A percentile compares a stretch with the other conserved stretches of the same genome.
Conservation (phyloP, 2,888 invertebrate species). For the Criorhina ranunculi region DNA sequence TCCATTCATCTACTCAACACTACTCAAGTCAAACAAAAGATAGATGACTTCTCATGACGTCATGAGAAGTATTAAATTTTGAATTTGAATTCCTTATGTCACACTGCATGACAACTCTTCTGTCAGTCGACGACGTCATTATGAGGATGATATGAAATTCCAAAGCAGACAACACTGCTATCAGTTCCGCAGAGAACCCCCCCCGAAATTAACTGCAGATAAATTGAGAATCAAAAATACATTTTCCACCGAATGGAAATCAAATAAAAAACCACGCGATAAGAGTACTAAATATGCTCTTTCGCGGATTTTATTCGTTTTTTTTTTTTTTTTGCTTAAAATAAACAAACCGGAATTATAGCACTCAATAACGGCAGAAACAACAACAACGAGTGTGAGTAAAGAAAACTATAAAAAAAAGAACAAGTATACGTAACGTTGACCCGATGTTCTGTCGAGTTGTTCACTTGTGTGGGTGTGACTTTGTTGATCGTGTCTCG, state of each 20-base stretch:
- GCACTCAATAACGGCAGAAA: constrained; percentile 17
- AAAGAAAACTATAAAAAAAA: constrained; percentile 29
- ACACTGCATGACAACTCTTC: neutral
- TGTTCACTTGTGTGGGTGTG: constrained; percentile 25
- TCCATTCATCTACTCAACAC: neutral
- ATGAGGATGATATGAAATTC: constrained; percentile 26
- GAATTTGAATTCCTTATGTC: neutral
- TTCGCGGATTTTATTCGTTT: constrained; percentile 9
- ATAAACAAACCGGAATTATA: constrained; percentile 53
- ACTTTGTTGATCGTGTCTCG: constrained; percentile 42
- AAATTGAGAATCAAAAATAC: constrained; percentile 20
- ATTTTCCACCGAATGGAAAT: constrained; percentile 8
- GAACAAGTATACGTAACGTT: constrained; percentile 63
- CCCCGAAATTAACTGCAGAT: neutral
- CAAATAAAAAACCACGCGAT: constrained; percentile 33
- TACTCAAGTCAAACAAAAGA: neutral
- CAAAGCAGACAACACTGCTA: neutral
- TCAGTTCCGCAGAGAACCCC: neutral
- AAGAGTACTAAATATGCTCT: constrained; percentile 28
- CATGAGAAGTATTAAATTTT: constrained; percentile 21
- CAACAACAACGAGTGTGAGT: constrained; percentile 8
- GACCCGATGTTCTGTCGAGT: constrained; percentile 23
- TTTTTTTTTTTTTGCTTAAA: constrained; percentile 12
- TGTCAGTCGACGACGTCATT: neutral
- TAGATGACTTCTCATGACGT: constrained; percentile 1